A percentile compares a stretch with the other conserved stretches of the same genome.
These are phyloP conservation scores for Acrobasis consociella DNA, from an alignment of 2,888 invertebrate species.

Conservation along the genomic window DNA sequence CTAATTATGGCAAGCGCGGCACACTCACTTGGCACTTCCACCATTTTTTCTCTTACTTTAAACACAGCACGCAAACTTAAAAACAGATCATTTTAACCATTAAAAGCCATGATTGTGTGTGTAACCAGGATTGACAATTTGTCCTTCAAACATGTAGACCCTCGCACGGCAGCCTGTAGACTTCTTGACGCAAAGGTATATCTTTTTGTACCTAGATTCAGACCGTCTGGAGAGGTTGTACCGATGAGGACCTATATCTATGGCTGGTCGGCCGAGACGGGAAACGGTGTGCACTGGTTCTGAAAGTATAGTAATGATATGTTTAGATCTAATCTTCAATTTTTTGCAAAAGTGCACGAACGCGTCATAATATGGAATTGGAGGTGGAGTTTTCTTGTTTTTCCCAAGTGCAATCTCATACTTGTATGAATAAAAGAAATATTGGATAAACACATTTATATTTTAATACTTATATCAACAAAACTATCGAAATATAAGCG, in stretches of 20 bases:
- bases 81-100: too few species aligned
- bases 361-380: not conserved
- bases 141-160: slow-evolving; percentile 27
- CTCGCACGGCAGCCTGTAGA: slow-evolving; percentile 34
- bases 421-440: too few species aligned
- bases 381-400: too few species aligned
- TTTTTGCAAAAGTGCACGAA: not conserved
- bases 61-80: not conserved
- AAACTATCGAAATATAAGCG: too few species aligned
- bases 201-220: slow-evolving; percentile 7
- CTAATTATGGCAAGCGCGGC: too few species aligned
- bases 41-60: too few species aligned
- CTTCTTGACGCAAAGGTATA: slow-evolving; percentile 40
- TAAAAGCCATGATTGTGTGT: not conserved
- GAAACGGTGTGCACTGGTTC: slow-evolving; percentile 32
- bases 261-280: slow-evolving; percentile 36
- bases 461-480: too few species aligned
- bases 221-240: slow-evolving; percentile 30
- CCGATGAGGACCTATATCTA: slow-evolving; percentile 26
- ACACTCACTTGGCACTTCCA: too few species aligned
- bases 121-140: not conserved
- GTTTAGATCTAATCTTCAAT: not conserved
- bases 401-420: too few species aligned
- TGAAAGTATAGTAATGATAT: slow-evolving; percentile 20
- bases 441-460: too few species aligned